Percentiles rank a stretch among this genome's conserved stretches.
Evolutionary conservation across 2,888 invertebrate genomes (phyloP).

Genomic region (Parnassius mnemosyne): DNA sequence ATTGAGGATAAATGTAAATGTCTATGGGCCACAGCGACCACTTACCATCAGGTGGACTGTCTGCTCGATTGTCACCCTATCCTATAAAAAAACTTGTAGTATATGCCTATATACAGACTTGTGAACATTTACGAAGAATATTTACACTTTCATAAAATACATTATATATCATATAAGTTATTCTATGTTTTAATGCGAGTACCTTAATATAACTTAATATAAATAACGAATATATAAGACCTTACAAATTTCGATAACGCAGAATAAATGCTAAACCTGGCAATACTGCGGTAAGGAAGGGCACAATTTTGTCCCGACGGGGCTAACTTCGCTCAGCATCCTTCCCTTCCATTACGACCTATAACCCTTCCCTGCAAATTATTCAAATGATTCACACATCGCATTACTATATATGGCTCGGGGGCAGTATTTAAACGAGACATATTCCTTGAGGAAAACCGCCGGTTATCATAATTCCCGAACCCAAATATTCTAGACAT

Average conservation of each 20-base stretch:
- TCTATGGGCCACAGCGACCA: too few species aligned
- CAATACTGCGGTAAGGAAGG: background rate
- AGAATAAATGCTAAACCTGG: background rate
- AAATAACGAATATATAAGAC: too few species aligned
- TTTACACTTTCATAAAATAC: too few species aligned
- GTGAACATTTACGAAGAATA: too few species aligned
- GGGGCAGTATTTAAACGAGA: constrained; percentile 5
- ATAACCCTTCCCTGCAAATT: constrained; percentile 11
- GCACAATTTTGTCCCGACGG: constrained; percentile 6
- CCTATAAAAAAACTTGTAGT: too few species aligned
- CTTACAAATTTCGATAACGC: background rate
- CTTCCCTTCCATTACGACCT: background rate
- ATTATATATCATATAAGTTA: too few species aligned
- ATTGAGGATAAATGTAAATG: too few species aligned
- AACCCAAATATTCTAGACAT: background rate
- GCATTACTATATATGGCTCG: background rate
- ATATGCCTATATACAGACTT: too few species aligned
- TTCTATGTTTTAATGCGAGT: too few species aligned
- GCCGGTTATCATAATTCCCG: background rate
- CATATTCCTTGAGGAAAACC: constrained; percentile 14
- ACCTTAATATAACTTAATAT: too few species aligned
- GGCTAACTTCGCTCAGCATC: background rate
- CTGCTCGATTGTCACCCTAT: too few species aligned
- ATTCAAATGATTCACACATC: constrained; percentile 12
- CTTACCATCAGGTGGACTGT: too few species aligned